A percentile compares a stretch with the other conserved stretches of the same genome.
Conservation (phyloP, 2,113 vertebrate genomes). For the Chaetorhynchus papuensis region DNA sequence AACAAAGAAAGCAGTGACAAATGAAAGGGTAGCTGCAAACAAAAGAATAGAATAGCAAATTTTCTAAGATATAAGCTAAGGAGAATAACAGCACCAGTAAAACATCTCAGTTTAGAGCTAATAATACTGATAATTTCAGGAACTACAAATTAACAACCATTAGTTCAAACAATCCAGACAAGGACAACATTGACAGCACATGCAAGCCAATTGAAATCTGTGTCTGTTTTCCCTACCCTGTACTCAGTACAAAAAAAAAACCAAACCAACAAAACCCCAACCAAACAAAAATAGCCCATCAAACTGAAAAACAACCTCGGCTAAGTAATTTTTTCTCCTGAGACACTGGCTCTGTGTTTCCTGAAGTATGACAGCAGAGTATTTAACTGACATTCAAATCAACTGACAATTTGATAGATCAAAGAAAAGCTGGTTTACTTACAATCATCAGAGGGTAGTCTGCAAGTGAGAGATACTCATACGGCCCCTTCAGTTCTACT, state of each 20-base stretch:
- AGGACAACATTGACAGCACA: not conserved
- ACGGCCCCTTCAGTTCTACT: constrained; percentile 88
- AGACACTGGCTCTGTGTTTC: not conserved
- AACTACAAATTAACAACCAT: not conserved
- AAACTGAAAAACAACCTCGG: not conserved
- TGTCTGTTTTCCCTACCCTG: not conserved
- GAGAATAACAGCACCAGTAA: not conserved
- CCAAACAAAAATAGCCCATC: not conserved
- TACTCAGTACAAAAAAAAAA: not conserved
- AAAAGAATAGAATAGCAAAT: not conserved
- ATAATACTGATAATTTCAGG: not conserved
- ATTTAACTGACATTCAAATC: not conserved
- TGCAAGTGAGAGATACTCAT: constrained; percentile 90
- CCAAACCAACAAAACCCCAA: not conserved
- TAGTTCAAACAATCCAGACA: not conserved
- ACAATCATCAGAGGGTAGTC: constrained; percentile 96
- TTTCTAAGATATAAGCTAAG: not conserved
- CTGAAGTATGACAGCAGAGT: not conserved
- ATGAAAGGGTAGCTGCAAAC: not conserved
- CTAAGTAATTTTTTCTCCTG: not conserved
- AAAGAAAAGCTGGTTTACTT: constrained; percentile 49
- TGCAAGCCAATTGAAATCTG: not conserved
- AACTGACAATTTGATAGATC: not conserved
- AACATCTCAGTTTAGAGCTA: not conserved
- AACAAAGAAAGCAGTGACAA: constrained; percentile 7